Evolutionary conservation across 2,113 vertebrate species (phyloP), one percentile per base, ranked within the genome.

Genomic region (Macquaria australasica): DNA sequence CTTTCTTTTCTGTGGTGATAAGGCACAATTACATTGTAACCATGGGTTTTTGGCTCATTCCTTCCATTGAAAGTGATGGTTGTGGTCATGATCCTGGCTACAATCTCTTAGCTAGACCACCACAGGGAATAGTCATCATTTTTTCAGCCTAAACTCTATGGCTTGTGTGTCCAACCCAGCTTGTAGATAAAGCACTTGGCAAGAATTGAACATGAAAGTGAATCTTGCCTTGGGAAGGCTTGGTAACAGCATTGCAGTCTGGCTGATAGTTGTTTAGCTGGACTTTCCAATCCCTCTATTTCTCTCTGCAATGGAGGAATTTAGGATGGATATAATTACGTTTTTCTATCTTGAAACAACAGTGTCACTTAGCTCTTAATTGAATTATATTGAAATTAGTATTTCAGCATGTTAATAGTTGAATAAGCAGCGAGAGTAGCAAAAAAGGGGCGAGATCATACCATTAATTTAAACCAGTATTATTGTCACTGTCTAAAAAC

Each of bases 141-240:
- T 67, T 70, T 73, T 79, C 37, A 68, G 51, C 21, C 45, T 64
- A 56, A 84, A 78, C 55, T 73, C 37, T 48, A 4, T 58, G 45
- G 53, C 73, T 64, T 83, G 41, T 73, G 86, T 71, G 75, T 23
- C 45, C 67, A 70, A 81, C 69, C 69, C 86, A 75, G 77, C 80
- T 76, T 53, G 31, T 25, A 90, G 87, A 91, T 91, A 93, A 91
- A 91, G 60, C 48, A 73, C 79, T 89, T 88, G 89, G 83, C 81
- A 89, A 60, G 56, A 76, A 66, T 15, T 75, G 10, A 85, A 72
- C 74, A 63, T 73, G 34, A 88, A 92, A 88, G 70, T 56, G 28
- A 82, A 81, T 74, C 77, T 88, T 71, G 64, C 63, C 77, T 76
- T 68, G 23, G 43, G 81, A 81, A 75, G 58, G 15, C 53, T 60